Conservation (phyloP, 1,140 invertebrate species). For the Scylla paramamosain region DNA sequence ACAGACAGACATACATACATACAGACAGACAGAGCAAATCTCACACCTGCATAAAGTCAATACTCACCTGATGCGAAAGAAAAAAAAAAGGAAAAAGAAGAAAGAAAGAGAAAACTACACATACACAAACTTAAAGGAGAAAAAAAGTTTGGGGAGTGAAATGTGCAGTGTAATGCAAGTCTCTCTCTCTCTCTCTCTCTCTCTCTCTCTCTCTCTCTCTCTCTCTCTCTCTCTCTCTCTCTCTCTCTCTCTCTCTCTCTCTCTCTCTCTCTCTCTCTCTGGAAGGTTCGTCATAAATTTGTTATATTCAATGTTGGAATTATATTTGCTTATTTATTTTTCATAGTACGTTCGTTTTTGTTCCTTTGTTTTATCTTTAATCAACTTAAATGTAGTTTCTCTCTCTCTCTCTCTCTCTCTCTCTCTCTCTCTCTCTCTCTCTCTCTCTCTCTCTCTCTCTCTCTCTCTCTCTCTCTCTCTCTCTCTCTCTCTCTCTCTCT, state of each 20-base stretch:
- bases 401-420: no score
- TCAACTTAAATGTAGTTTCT: no score
- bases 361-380: no score
- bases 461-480: constrained; percentile 8
- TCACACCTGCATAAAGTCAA: constrained; percentile 4
- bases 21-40: constrained; percentile 1
- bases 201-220: constrained; percentile 20
- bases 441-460: background rate
- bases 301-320: no score
- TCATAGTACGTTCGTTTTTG: no score
- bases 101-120: constrained; percentile 15
- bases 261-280: background rate
- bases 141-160: background rate
- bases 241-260: background rate
- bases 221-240: background rate
- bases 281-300: no score
- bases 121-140: constrained; percentile 10
- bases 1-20: background rate
- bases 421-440: no score
- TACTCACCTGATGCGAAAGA: background rate
- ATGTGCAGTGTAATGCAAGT: constrained; percentile 13
- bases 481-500: constrained; percentile 9
- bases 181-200: background rate
- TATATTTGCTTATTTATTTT: no score
- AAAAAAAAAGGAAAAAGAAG: background rate